These are phyloP conservation scores for Catalaphyllia jardinei DNA, from an alignment of 64 coral and sea anemone species.

Conservation along the genomic window DNA sequence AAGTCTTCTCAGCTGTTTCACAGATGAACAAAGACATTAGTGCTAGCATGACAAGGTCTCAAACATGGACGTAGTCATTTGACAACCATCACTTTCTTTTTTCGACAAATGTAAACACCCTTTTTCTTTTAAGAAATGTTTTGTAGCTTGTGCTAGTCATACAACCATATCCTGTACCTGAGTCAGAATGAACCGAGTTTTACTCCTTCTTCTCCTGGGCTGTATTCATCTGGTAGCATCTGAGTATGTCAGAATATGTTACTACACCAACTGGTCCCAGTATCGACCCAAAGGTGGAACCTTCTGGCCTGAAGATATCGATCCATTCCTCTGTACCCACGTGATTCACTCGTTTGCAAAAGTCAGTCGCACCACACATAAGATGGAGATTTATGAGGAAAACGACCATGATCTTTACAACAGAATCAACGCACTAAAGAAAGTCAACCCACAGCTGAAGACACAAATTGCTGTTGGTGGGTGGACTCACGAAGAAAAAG, in stretches of 20 bases:
- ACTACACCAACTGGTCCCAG: conserved; percentile 76
- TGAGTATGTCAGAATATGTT: conserved; percentile 66
- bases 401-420: conserved; percentile 60
- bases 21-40: no score
- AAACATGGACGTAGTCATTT: no score
- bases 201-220: conserved; percentile 9
- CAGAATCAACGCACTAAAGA: conserved; percentile 62
- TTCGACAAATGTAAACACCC: no score
- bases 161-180: background rate
- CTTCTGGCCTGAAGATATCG: conserved; percentile 64
- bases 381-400: conserved; percentile 51
- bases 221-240: background rate
- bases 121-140: no score
- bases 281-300: conserved; percentile 66
- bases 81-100: no score
- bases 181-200: background rate
- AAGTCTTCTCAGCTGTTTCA: no score
- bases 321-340: conserved; percentile 62
- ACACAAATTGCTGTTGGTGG: conserved; percentile 68
- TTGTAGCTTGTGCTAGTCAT: no score
- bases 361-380: conserved; percentile 47
- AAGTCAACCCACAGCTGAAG: conserved; percentile 67
- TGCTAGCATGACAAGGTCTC: no score
- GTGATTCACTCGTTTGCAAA: conserved; percentile 49
- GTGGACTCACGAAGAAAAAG: conserved; percentile 69